Evolutionary conservation across 1,140 invertebrate genomes (phyloP).

Genomic region (Saccostrea glomerata): DNA sequence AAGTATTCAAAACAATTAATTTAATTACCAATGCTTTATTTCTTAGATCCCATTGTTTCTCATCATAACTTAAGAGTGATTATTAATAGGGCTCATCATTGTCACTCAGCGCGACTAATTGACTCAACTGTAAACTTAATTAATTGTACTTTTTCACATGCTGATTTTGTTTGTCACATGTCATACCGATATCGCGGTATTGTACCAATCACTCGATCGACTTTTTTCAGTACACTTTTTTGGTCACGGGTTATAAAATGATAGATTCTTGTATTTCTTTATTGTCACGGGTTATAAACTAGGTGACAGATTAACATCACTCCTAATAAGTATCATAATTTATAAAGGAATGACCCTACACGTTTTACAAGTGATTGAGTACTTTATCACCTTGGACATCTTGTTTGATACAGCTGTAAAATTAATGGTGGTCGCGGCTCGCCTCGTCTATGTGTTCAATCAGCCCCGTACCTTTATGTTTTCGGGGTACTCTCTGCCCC

Average conservation of each 20-base stretch:
- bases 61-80: neutral
- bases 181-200: neutral
- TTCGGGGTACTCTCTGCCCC: neutral
- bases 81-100: neutral
- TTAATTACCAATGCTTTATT: neutral
- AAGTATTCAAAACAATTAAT: conserved; percentile 16
- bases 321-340: neutral
- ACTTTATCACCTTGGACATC: neutral
- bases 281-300: conserved; percentile 24
- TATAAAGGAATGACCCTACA: neutral
- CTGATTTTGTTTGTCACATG: neutral
- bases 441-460: neutral
- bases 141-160: neutral
- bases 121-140: neutral
- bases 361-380: neutral
- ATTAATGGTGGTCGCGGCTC: neutral
- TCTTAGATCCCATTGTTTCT: neutral
- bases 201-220: conserved; percentile 31
- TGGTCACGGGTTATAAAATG: conserved; percentile 7
- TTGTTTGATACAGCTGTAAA: conserved; percentile 5
- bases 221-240: neutral
- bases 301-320: neutral
- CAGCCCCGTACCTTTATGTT: neutral
- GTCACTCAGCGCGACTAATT: neutral
- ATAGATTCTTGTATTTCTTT: neutral